Evolutionary conservation across 1,140 invertebrate species (phyloP).

Genomic region (Procambarus virginalis): DNA sequence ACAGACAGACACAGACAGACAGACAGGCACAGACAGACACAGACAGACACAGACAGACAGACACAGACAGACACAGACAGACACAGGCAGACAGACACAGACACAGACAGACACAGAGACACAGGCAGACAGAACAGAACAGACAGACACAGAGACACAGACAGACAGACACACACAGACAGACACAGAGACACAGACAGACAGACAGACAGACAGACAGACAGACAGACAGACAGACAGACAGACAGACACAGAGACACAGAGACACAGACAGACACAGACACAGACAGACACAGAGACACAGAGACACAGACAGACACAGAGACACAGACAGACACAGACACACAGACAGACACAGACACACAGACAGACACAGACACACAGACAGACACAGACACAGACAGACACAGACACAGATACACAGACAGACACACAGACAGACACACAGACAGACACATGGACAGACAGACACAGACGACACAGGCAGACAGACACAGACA

Average conservation of each 20-base stretch:
- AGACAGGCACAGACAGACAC: too few relatives aligned
- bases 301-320: background rate
- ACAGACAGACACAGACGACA: too few relatives aligned
- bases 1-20: too few relatives aligned
- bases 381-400: slow-evolving; percentile 25
- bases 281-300: background rate
- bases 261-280: slow-evolving; percentile 4
- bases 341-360: slow-evolving; percentile 17
- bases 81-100: too few relatives aligned
- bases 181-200: slow-evolving; percentile 18
- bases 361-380: slow-evolving; percentile 25
- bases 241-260: slow-evolving; percentile 15
- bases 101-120: background rate
- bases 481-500: too few relatives aligned
- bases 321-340: slow-evolving; percentile 5
- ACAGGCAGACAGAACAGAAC: background rate
- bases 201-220: slow-evolving; percentile 16
- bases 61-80: background rate
- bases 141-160: too few relatives aligned
- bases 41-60: too few relatives aligned
- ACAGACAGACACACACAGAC: slow-evolving; percentile 9
- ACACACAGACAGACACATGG: background rate
- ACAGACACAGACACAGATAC: slow-evolving; percentile 25
- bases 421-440: slow-evolving; percentile 17
- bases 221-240: slow-evolving; percentile 13